phyloP scores from a whole-genome alignment of 2,888 invertebrate species.

The Xanthia togata region DNA sequence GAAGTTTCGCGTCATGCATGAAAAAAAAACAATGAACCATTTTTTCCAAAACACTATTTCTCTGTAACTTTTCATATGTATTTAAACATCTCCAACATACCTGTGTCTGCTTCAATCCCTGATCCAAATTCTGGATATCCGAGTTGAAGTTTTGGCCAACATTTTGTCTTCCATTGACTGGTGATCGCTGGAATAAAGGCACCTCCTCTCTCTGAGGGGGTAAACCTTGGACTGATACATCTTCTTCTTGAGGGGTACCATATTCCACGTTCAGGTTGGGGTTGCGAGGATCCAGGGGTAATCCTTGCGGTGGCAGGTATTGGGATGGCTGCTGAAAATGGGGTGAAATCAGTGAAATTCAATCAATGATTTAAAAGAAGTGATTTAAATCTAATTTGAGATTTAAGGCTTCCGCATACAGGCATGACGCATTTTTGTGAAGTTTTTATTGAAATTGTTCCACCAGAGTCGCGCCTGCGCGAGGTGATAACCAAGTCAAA shows the following conservation, averaged over 20 bases:
- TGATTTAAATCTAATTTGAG: not conserved
- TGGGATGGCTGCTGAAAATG: slow-evolving; percentile 67
- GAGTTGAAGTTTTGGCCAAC: slow-evolving; percentile 80
- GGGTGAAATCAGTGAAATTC: not conserved
- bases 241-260: slow-evolving; percentile 75
- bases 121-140: slow-evolving; percentile 80
- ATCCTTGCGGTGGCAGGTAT: slow-evolving; percentile 79
- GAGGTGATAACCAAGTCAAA: too few relatives aligned
- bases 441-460: too few relatives aligned
- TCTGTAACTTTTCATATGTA: too few relatives aligned
- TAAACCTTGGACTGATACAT: slow-evolving; percentile 85
- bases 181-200: slow-evolving; percentile 83
- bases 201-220: slow-evolving; percentile 80
- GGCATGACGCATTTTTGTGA: too few relatives aligned
- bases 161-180: slow-evolving; percentile 83
- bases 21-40: too few relatives aligned
- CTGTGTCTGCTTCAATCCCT: slow-evolving; percentile 79
- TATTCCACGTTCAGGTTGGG: slow-evolving; percentile 69
- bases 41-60: too few relatives aligned
- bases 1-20: too few relatives aligned
- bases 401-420: too few relatives aligned
- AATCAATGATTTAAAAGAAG: not conserved
- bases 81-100: slow-evolving; percentile 48
- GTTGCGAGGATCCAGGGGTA: slow-evolving; percentile 77
- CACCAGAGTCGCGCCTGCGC: too few relatives aligned